These are phyloP conservation scores for Cygnus buccinator DNA, from an alignment of 2,113 vertebrate genomes.

Conservation along the genomic window DNA sequence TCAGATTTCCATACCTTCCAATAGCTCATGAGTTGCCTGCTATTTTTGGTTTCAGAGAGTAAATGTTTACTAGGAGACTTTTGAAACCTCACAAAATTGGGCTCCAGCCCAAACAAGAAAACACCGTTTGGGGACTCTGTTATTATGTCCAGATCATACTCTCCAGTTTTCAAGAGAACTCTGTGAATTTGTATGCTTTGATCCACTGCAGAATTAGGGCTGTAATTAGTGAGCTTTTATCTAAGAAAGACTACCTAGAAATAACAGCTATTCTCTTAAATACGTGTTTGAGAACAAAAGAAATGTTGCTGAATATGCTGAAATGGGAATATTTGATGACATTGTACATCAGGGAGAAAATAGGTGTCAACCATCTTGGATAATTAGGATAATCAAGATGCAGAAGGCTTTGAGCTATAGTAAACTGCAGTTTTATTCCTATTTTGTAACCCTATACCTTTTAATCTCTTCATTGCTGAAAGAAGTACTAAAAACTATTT, in stretches of 20 bases:
- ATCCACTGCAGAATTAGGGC: not conserved
- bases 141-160: not conserved
- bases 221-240: not conserved
- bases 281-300: not conserved
- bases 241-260: not conserved
- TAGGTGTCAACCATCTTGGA: not conserved
- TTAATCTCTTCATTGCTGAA: not conserved
- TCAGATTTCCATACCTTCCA: not conserved
- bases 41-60: not conserved
- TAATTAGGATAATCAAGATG: not conserved
- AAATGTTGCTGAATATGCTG: not conserved
- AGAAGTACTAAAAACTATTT: not conserved
- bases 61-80: not conserved
- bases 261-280: not conserved
- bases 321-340: not conserved
- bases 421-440: not conserved
- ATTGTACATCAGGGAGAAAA: not conserved
- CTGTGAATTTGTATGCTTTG: not conserved
- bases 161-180: not conserved
- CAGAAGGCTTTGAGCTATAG: not conserved
- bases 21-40: not conserved
- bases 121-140: not conserved
- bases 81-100: not conserved
- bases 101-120: not conserved
- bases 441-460: not conserved